Base-by-base conservation (phyloP, 2,888 invertebrate genomes). In the Elysia crispata region DNA sequence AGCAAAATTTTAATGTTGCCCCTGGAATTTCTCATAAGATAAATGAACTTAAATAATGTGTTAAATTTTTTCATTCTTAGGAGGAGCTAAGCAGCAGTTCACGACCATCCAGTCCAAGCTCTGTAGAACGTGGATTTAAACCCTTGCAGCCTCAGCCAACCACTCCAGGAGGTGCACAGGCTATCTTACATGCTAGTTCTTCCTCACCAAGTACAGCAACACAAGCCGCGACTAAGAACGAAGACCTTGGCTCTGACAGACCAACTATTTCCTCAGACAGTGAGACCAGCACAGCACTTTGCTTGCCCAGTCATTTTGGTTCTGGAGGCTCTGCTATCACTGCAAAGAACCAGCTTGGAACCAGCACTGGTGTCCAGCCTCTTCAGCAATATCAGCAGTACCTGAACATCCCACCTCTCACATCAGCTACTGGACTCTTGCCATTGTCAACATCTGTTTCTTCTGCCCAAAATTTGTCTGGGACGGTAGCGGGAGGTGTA, bases 31-130 rank as follows among this genome's bases (percentile, higher is more conserved):
- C n/a, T n/a, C n/a, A n/a, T n/a, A n/a, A n/a, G n/a, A n/a, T n/a
- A n/a, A n/a, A n/a, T n/a, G n/a, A n/a, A n/a, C 20, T 33, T 20
- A 31, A 64, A 30, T 20, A 8, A 49, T 15, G 20, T 28, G 11
- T 70, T 50, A 50, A 23, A 28, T 31, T 33, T 70, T 18, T 70
- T 28, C 31, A 73, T 31, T 33, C 83, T 1, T 80, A 88, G 87
- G 90, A 89, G 82, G 89, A 89, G 66, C 78, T 89, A 76, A 89
- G 87, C 73, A 88, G 89, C 23, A 88, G 88, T 78, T 89, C 90
- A 41, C 87, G 88, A n/a, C 89, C 89, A 30, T 89, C 87, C 54
- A 87, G 87, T 62, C 90, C 91, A 11, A 89, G 89, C 78, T 90
- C 90, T 33, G 84, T 86, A 41, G 90, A 88, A 66, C 86, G 85